Base-by-base conservation (phyloP, 1,140 invertebrate species). In the Lucilia sericata region DNA sequence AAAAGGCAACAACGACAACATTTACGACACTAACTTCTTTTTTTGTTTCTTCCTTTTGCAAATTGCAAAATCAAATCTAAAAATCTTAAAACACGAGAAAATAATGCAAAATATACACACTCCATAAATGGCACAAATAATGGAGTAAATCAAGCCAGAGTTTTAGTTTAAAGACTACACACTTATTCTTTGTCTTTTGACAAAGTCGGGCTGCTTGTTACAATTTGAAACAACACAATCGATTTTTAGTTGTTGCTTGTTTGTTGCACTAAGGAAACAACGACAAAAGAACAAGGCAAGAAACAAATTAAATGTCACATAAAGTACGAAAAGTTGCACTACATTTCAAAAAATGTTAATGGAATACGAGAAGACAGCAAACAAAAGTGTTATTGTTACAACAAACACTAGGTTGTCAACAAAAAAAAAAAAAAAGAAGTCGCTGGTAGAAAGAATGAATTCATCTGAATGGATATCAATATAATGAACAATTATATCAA, bases 291-390 rank as follows among this genome's bases (percentile, higher is more conserved):
- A 42, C 42, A 42, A 42, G 42, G 42, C 5, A 60, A 30, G 8
- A n/a, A 65, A 70, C n/a, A 25, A 70, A 70, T 12, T 70, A 21
- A 70, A 70, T 70, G 65, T 25, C 65, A 70, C n/a, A 70, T 70
- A 70, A 70, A 70, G 65, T 70, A 70, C 65, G 65, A 70, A 70
- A 70, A 21, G 65, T 70, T 70, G 65, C 65, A 70, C 65, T 70
- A 70, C 65, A 70, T 70, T 70, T 70, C 21, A 19, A 70, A 70
- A 14, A 60, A 30, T 30, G 55, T n/a, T n/a, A 60, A 60, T 60
- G n/a, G 17, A 60, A 60, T 60, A n/a, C 55, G n/a, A 25, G 21
- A 70, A 70, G 65, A 70, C 65, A 70, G n/a, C n/a, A 21, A n/a
- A 70, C 65, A 70, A 70, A 70, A 21, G 19, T 21, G 65, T 25